These are phyloP conservation scores for Drosophila prosaltans DNA, from an alignment of 1,140 invertebrate genomes.

Conservation along the genomic window DNA sequence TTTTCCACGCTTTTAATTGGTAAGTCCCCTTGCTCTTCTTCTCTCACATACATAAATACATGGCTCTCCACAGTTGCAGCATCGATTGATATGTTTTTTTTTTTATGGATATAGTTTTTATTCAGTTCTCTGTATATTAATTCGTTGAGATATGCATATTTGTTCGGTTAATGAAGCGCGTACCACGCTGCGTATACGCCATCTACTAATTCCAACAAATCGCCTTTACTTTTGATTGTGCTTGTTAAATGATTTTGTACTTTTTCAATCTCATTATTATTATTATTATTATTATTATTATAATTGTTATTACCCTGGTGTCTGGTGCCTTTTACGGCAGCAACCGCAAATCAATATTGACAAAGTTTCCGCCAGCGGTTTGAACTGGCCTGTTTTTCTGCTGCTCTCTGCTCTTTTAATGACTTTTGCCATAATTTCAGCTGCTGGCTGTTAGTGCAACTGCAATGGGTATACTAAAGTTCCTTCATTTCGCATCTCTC, in stretches of 20 bases:
- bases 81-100: conserved; percentile 16
- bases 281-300: conserved; percentile 53
- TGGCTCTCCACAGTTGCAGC: conserved; percentile 16
- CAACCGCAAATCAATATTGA: conserved; percentile 79
- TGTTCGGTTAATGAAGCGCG: conserved; percentile 47
- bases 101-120: not conserved
- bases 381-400: conserved; percentile 6
- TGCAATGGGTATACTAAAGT: conserved; percentile 48
- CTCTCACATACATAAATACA: too few species aligned
- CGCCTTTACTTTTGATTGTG: conserved; percentile 47
- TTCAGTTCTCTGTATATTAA: not conserved
- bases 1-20: conserved; percentile 65
- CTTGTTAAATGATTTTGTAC: conserved; percentile 40
- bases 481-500: conserved; percentile 1
- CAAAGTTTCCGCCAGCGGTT: conserved; percentile 52
- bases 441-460: conserved; percentile 35
- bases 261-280: conserved; percentile 42
- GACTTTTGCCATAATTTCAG: conserved; percentile 72
- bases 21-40: conserved; percentile 40
- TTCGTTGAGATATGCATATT: conserved; percentile 22
- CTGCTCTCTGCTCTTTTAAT: conserved; percentile 61
- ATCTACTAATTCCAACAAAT: conserved; percentile 40
- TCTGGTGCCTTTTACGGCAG: conserved; percentile 35
- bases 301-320: conserved; percentile 49
- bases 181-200: conserved; percentile 54